Evolutionary conservation across 2,113 vertebrate species (phyloP), one percentile per base, ranked within the genome.

Genomic region (Gadus chalcogrammus): DNA sequence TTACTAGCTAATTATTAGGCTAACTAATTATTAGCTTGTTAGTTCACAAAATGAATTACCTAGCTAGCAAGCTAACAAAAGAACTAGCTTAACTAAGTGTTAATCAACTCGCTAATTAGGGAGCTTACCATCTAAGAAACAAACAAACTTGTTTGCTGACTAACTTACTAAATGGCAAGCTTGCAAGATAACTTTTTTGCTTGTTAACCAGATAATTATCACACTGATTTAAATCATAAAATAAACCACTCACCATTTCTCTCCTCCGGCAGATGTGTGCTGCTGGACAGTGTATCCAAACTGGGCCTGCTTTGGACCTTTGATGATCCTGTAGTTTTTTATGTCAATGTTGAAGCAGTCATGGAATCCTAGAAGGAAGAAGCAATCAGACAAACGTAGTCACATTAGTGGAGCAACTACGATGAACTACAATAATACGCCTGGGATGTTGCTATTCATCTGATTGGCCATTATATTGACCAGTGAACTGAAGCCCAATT

Each of bases 221-320:
- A 7, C 0, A 7, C 42, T 13, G 42, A 48, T 48, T 48, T 48
- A 48, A 48, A 12, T 48, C 42, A 48, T 48, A 12, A 48, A 48
- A 13, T 12, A 48, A 48, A 13, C 42, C 15, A 38, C 93, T 94
- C 84, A 99, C 97, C 97, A 99, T 83, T 97, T 99, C 80, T 95
- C 93, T 18, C 94, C 95, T 0, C 90, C 88, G 0, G 95, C 87
- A 5, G 94, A 94, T 61, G 94, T 89, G 5, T 99, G 97, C 83
- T 99, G 97, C 83, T 97, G 96, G 67, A 99, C 95, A 0, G 96
- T 99, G 91, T 98, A 99, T 71, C 97, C 97, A 59, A 99, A 99
- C 82, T 96, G 98, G 0, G 95, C 91, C 1, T 94, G 93, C 81
- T 90, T 92, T 0, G 97, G 93, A 58, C 97, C 97, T 1, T 91